A percentile compares a stretch with the other conserved stretches of the same genome.
These are phyloP conservation scores for Nephrotoma appendiculata DNA, from an alignment of 2,888 invertebrate species.

Conservation along the genomic window DNA sequence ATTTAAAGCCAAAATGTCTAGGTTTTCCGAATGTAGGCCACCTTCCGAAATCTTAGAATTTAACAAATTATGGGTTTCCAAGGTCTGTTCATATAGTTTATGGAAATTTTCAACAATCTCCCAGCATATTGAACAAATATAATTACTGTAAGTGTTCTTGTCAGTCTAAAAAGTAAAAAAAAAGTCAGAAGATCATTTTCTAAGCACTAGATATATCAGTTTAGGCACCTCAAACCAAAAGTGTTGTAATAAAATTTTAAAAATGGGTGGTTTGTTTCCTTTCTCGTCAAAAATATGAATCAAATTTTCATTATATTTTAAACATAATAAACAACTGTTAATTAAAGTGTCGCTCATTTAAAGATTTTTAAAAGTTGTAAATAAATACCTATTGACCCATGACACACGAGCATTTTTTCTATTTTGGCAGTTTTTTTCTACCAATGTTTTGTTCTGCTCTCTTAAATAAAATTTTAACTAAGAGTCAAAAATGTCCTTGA, in stretches of 20 bases:
- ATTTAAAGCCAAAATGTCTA: background rate
- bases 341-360: background rate
- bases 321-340: background rate
- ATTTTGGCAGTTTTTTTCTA: too few species aligned
- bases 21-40: background rate
- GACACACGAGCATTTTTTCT: too few species aligned
- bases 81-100: conserved; percentile 24
- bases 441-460: too few species aligned
- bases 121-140: conserved; percentile 26
- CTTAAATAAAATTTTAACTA: too few species aligned
- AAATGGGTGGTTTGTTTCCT: conserved; percentile 22
- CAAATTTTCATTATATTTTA: background rate
- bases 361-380: too few species aligned
- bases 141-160: conserved; percentile 25
- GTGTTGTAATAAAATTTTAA: conserved; percentile 22
- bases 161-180: conserved; percentile 18
- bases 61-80: conserved; percentile 21
- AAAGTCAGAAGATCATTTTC: background rate
- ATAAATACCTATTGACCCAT: too few species aligned
- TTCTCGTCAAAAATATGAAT: conserved; percentile 22
- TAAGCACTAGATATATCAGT: conserved; percentile 7
- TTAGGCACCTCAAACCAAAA: conserved; percentile 28
- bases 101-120: conserved; percentile 25
- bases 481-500: too few species aligned
- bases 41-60: background rate